A percentile compares a stretch with the other conserved stretches of the same genome.
phyloP scores from a whole-genome alignment of 2,888 invertebrate species.

The Nipponacmea schrenckii region DNA sequence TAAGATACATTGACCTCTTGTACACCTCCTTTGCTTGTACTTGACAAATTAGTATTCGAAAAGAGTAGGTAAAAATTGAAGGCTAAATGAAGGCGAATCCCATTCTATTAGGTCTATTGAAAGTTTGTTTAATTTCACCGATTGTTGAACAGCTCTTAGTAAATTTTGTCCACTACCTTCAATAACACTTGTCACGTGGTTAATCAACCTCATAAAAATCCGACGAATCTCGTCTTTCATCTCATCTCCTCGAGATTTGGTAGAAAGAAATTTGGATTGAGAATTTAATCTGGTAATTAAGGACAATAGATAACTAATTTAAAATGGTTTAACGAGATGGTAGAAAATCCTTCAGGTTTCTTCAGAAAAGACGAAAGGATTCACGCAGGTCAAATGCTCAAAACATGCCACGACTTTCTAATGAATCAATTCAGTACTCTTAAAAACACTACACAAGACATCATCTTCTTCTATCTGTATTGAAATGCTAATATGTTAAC shows the following conservation, averaged over 20 bases:
- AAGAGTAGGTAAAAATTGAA: background rate
- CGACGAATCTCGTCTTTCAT: background rate
- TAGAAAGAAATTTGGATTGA: background rate
- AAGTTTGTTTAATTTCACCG: background rate
- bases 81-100: background rate
- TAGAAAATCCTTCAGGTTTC: background rate
- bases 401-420: too few species aligned
- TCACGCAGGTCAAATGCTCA: too few species aligned
- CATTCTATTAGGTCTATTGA: background rate
- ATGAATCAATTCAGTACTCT: too few species aligned
- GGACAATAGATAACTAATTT: slow-evolving; percentile 1
- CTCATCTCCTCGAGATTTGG: background rate
- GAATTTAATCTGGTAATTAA: background rate
- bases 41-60: background rate
- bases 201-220: background rate
- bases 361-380: too few species aligned
- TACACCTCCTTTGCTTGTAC: too few species aligned
- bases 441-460: too few species aligned
- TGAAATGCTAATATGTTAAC: too few species aligned
- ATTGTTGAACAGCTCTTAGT: background rate
- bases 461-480: too few species aligned
- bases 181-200: background rate
- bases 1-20: too few species aligned
- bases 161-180: background rate
- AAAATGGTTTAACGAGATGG: background rate